Conservation (phyloP, 1,140 invertebrate genomes). For the Drosophila neocordata region DNA sequence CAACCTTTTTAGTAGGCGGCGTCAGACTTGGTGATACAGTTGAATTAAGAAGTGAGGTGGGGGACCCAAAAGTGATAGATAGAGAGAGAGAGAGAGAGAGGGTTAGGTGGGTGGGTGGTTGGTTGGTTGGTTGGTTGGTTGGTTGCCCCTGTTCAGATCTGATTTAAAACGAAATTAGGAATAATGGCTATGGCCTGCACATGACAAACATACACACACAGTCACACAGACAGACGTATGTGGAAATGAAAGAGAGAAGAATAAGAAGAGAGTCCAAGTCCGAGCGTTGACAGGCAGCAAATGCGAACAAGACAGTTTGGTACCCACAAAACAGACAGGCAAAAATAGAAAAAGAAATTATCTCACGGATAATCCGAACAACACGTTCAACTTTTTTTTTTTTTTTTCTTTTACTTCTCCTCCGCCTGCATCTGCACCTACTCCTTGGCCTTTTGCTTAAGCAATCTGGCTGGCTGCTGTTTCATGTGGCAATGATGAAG, state of each 20-base stretch:
- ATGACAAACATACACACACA: constrained; percentile 63
- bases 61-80: background rate
- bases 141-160: constrained; percentile 59
- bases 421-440: background rate
- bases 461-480: constrained; percentile 32
- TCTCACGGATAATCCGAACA: constrained; percentile 80
- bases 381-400: constrained; percentile 65
- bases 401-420: background rate
- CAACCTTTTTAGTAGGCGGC: constrained; percentile 41
- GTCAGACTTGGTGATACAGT: background rate
- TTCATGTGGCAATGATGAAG: constrained; percentile 27
- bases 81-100: background rate
- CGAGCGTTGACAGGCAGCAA: constrained; percentile 78
- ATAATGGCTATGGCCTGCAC: constrained; percentile 79
- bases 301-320: constrained; percentile 76
- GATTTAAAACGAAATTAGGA: constrained; percentile 82
- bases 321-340: constrained; percentile 45
- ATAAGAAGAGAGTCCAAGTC: constrained; percentile 18
- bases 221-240: constrained; percentile 3
- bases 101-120: too few relatives aligned
- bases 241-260: background rate
- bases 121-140: too few relatives aligned
- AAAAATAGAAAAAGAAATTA: constrained; percentile 64
- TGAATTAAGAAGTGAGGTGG: background rate
- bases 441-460: constrained; percentile 22